A percentile compares a stretch with the other conserved stretches of the same genome.
phyloP scores from a whole-genome alignment of 2,113 vertebrate species.

The Calyptomena viridis region DNA sequence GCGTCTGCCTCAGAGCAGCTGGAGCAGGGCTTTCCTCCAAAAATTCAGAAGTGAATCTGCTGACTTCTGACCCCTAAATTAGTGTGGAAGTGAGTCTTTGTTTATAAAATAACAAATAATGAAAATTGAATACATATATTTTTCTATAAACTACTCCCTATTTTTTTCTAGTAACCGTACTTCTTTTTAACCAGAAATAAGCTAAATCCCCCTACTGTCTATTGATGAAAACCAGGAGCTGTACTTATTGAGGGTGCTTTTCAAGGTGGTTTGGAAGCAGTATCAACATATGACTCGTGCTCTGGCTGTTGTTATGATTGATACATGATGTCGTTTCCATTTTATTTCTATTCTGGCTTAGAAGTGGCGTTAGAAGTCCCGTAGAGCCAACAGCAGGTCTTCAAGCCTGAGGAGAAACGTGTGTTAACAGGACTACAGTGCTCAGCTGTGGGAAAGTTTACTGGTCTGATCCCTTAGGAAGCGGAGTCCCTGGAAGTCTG shows the following conservation, averaged over 20 bases:
- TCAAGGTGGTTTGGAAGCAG: neutral
- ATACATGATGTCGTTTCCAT: neutral
- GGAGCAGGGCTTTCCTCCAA: neutral
- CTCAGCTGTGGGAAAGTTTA: neutral
- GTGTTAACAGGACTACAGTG: too few relatives aligned
- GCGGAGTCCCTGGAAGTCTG: neutral
- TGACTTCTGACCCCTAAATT: neutral
- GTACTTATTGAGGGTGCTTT: neutral
- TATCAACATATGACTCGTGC: fast-evolving
- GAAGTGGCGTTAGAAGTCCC: neutral
- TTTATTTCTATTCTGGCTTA: neutral
- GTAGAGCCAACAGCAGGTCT: neutral
- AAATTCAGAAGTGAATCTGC: fast-evolving
- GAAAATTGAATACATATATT: neutral
- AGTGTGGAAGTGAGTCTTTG: neutral
- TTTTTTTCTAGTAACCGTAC: neutral
- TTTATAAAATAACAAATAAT: neutral
- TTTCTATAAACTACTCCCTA: neutral
- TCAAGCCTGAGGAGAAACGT: neutral
- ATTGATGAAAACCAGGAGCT: neutral
- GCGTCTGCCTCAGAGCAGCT: fast-evolving
- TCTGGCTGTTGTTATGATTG: neutral
- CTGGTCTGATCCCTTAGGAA: neutral
- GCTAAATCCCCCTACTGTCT: neutral
- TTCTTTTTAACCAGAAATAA: neutral